Conservation (phyloP, 2,113 vertebrate genomes). For the Carettochelys insculpta region DNA sequence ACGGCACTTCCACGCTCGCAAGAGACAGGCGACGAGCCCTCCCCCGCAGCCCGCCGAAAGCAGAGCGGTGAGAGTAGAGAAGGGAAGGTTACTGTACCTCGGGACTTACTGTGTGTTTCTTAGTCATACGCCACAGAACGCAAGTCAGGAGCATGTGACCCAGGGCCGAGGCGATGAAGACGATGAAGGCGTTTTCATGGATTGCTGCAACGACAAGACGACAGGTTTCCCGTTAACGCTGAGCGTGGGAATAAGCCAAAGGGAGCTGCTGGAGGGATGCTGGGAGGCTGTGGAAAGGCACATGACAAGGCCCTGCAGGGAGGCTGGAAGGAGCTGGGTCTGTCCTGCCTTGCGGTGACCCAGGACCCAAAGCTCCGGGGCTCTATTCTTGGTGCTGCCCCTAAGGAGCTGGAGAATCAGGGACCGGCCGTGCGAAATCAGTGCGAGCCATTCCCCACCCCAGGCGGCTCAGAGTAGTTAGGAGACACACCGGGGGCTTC, state of each 20-base stretch:
- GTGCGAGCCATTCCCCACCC: no score
- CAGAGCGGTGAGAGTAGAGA: background rate
- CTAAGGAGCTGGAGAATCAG: background rate
- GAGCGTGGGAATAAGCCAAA: background rate
- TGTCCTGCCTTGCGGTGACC: background rate
- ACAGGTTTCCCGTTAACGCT: background rate
- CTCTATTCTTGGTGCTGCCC: background rate
- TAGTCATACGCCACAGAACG: slow-evolving; percentile 87
- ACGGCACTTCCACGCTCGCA: accelerated
- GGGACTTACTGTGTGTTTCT: slow-evolving; percentile 80
- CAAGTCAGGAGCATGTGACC: slow-evolving; percentile 92
- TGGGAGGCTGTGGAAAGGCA: background rate
- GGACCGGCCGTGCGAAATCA: background rate
- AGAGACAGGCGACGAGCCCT: background rate
- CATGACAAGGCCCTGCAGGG: background rate
- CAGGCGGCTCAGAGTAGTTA: no score
- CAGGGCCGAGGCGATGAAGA: slow-evolving; percentile 85
- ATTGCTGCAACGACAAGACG: slow-evolving; percentile 75
- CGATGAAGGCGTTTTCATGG: slow-evolving; percentile 88
- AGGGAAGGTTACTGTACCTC: slow-evolving; percentile 80
- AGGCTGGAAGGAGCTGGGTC: background rate
- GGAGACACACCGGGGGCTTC: background rate
- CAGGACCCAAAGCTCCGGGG: background rate
- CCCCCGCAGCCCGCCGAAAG: background rate
- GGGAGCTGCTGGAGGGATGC: accelerated